These are phyloP conservation scores for Leptoclinus maculatus DNA, from an alignment of 2,797 vertebrate species.

Conservation along the genomic window DNA sequence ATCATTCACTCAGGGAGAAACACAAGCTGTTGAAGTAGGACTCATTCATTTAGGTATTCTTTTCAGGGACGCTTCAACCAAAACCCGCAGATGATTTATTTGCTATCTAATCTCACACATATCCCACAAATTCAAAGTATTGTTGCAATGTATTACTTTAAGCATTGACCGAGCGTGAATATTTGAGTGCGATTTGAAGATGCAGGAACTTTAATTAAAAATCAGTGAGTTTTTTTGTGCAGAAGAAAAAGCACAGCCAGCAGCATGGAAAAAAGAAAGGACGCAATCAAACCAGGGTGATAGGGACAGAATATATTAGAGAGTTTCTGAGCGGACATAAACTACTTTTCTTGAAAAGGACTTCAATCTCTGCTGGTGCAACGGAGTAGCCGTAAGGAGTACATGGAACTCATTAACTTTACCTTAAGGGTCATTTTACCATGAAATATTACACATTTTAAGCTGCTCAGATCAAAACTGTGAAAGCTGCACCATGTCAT, in stretches of 20 bases:
- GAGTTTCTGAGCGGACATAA: not conserved
- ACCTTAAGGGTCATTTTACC: conserved; percentile 47
- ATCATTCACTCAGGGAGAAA: conserved; percentile 31
- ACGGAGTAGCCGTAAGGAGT: conserved; percentile 25
- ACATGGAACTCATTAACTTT: conserved; percentile 53
- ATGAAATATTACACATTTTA: conserved; percentile 29
- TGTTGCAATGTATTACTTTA: conserved; percentile 49
- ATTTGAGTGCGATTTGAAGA: conserved; percentile 27
- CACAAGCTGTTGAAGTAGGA: conserved; percentile 12
- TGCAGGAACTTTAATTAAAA: conserved; percentile 51
- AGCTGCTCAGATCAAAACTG: conserved; percentile 27
- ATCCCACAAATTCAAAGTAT: conserved; percentile 50
- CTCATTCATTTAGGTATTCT: conserved; percentile 32
- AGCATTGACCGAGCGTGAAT: conserved; percentile 8
- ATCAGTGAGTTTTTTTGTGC: conserved; percentile 23
- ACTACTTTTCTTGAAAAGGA: conserved; percentile 24
- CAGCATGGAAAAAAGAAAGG: not conserved
- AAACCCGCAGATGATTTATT: conserved; percentile 49
- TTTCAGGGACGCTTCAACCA: conserved; percentile 38
- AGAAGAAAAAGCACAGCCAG: not conserved
- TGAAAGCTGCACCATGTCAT: conserved; percentile 16
- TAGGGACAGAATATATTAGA: conserved; percentile 24
- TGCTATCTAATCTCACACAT: conserved; percentile 27
- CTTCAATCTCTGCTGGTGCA: conserved; percentile 34
- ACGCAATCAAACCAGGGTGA: conserved; percentile 26